A percentile compares a stretch with the other conserved stretches of the same genome.
phyloP scores from a whole-genome alignment of 1,140 invertebrate genomes.

The Elysia chlorotica region DNA sequence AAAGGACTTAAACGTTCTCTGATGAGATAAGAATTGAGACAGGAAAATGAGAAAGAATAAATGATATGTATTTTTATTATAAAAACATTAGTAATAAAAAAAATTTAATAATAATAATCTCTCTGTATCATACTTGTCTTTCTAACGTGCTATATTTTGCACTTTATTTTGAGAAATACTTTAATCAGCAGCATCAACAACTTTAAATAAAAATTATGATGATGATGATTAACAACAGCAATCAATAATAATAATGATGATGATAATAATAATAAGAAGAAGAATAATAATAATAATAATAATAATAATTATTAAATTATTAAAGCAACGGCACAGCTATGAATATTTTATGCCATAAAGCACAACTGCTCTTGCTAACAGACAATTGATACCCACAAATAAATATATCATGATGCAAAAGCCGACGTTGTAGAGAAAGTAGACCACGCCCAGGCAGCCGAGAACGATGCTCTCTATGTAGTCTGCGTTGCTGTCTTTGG shows the following conservation, averaged over 20 bases:
- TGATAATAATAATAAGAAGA: background rate
- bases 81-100: background rate
- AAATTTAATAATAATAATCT: background rate
- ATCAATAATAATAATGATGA: background rate
- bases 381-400: constrained; percentile 43
- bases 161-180: background rate
- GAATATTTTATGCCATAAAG: too few species aligned
- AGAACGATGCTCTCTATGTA: constrained; percentile 47
- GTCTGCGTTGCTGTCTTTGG: constrained; percentile 33
- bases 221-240: background rate
- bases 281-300: background rate
- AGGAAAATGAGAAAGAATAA: background rate
- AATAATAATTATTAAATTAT: background rate
- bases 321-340: background rate
- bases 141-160: too few species aligned
- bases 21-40: background rate
- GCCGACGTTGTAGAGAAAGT: constrained; percentile 54
- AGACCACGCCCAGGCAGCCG: constrained; percentile 43
- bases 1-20: background rate
- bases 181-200: background rate
- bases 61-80: background rate
- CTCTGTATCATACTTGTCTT: background rate
- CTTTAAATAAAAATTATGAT: background rate
- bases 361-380: too few species aligned
- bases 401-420: constrained; percentile 57